phyloP scores from a whole-genome alignment of 2,797 vertebrate genomes.

The Danio albolineatus region DNA sequence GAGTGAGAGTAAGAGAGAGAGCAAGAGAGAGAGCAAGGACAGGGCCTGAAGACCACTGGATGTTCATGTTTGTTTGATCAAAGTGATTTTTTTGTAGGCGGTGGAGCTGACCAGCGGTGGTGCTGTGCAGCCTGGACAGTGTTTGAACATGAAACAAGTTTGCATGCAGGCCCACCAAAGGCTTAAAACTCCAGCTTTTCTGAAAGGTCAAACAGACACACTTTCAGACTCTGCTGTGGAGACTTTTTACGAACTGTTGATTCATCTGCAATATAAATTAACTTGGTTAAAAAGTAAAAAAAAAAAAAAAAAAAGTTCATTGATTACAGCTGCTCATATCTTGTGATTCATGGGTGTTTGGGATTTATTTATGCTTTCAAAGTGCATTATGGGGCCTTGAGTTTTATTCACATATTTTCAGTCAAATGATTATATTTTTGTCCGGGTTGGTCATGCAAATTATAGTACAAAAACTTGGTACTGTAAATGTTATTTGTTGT shows the following conservation, averaged over 20 bases:
- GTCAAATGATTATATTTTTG: too few species aligned
- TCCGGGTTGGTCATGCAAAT: too few species aligned
- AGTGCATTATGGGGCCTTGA: too few species aligned
- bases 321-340: not conserved
- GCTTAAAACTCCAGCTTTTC: conserved; percentile 47
- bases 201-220: conserved; percentile 33
- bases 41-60: conserved; percentile 74
- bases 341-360: not conserved
- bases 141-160: conserved; percentile 57
- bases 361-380: too few species aligned
- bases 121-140: conserved; percentile 74
- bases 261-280: not conserved
- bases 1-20: conserved; percentile 46
- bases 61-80: conserved; percentile 86
- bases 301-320: too few species aligned
- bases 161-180: conserved; percentile 43
- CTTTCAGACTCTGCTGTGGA: not conserved
- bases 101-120: conserved; percentile 75
- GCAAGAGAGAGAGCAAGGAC: conserved; percentile 67
- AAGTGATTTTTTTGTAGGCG: conserved; percentile 69
- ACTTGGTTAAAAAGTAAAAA: too few species aligned
- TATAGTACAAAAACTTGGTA: too few species aligned
- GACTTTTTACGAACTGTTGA: not conserved
- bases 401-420: too few species aligned
- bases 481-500: too few species aligned